phyloP scores from a whole-genome alignment of 2,113 vertebrate genomes.

The Antechinus stuartii region DNA sequence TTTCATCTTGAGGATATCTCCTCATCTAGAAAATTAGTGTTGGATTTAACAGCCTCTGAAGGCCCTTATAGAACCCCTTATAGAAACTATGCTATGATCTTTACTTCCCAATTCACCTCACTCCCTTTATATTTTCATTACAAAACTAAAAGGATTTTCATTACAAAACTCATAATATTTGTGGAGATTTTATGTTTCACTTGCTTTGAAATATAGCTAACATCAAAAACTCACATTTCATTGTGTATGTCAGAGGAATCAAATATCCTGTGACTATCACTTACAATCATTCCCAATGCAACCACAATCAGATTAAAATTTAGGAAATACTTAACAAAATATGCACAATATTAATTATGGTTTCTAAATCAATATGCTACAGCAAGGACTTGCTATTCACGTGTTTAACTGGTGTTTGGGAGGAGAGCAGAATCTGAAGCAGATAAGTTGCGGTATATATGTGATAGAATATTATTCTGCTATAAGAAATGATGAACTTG shows the following conservation, averaged over 20 bases:
- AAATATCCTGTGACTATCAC: not conserved
- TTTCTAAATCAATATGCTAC: not conserved
- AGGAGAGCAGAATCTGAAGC: not conserved
- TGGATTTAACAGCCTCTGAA: not conserved
- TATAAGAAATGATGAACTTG: not conserved
- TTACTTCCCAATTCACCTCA: not conserved
- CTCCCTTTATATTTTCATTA: not conserved
- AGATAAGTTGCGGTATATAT: not conserved
- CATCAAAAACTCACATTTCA: not conserved
- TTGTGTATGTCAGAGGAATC: not conserved
- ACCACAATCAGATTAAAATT: not conserved
- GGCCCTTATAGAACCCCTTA: no score
- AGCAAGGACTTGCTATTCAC: no score
- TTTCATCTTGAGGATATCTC: not conserved
- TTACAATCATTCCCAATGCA: not conserved
- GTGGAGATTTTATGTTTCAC: not conserved
- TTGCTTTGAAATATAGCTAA: not conserved
- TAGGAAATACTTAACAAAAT: not conserved
- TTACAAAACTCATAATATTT: not conserved
- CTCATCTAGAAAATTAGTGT: not conserved
- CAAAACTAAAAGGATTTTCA: not conserved
- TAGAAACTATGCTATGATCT: not conserved
- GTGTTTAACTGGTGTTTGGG: not conserved
- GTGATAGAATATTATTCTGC: not conserved
- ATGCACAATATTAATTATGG: not conserved